A percentile compares a stretch with the other conserved stretches of the same genome.
These are phyloP conservation scores for Dolichomitus sp. DNA, from an alignment of 2,888 invertebrate species.

Conservation along the genomic window DNA sequence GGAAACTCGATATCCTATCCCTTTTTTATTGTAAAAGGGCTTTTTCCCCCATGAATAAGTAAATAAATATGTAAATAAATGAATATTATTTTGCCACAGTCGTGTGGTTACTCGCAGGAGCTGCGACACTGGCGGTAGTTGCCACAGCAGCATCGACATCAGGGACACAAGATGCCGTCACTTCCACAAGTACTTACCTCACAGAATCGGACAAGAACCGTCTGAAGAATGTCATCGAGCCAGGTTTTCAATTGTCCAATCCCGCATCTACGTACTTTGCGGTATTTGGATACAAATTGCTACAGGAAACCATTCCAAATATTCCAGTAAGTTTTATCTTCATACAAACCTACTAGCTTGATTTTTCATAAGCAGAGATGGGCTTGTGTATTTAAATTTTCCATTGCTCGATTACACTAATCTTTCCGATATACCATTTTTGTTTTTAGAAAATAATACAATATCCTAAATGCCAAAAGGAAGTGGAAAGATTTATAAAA, in stretches of 20 bases:
- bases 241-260: conserved; percentile 87
- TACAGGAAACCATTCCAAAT: conserved; percentile 89
- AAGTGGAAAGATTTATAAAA: too few relatives aligned
- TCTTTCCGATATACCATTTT: not conserved
- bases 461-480: too few relatives aligned
- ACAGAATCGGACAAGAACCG: conserved; percentile 79
- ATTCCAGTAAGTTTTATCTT: conserved; percentile 86
- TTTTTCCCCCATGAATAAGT: too few relatives aligned
- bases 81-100: conserved; percentile 64
- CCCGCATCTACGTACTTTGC: conserved; percentile 91
- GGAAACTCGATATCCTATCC: too few relatives aligned
- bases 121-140: conserved; percentile 49
- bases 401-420: not conserved
- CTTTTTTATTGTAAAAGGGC: too few relatives aligned
- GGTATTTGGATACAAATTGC: conserved; percentile 90
- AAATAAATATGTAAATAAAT: too few relatives aligned
- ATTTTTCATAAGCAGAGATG: not conserved
- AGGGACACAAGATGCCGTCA: conserved; percentile 71
- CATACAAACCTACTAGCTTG: not conserved
- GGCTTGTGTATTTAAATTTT: not conserved
- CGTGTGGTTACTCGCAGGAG: conserved; percentile 68
- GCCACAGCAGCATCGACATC: conserved; percentile 30
- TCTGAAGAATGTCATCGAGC: conserved; percentile 80
- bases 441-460: not conserved
- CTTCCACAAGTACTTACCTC: conserved; percentile 83